A percentile compares a stretch with the other conserved stretches of the same genome.
Conservation (phyloP, 1,140 invertebrate genomes). For the Trissolcus basalis region DNA sequence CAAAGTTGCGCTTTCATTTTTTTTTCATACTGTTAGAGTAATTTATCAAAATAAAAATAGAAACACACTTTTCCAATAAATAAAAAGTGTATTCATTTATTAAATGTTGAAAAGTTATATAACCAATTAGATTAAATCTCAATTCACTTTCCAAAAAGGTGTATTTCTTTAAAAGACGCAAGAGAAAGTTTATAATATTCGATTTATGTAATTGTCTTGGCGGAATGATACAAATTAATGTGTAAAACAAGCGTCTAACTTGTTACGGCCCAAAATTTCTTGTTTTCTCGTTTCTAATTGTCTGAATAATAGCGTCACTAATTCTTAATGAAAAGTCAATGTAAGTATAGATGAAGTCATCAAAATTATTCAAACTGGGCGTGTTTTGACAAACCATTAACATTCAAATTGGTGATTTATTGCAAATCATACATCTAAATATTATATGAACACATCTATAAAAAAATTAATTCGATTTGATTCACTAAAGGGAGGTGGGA, state of each 20-base stretch:
- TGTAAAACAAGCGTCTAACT: neutral
- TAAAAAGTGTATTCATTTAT: too few relatives aligned
- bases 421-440: neutral
- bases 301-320: neutral
- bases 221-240: neutral
- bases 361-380: neutral
- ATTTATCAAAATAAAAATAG: too few relatives aligned
- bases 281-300: neutral
- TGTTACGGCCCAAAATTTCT: neutral
- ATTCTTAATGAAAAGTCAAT: neutral
- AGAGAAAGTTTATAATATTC: too few relatives aligned
- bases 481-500: too few relatives aligned
- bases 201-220: constrained; percentile 1
- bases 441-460: neutral
- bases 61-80: too few relatives aligned
- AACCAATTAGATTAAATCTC: neutral
- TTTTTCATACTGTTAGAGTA: too few relatives aligned
- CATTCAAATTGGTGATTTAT: neutral
- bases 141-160: neutral
- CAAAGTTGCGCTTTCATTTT: too few relatives aligned
- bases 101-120: too few relatives aligned
- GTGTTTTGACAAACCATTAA: too few relatives aligned
- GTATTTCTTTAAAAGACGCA: too few relatives aligned
- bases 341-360: neutral
- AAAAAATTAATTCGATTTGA: too few relatives aligned